Evolutionary conservation across 2,888 invertebrate species (phyloP).

Genomic region (Uloborus plumipes): DNA sequence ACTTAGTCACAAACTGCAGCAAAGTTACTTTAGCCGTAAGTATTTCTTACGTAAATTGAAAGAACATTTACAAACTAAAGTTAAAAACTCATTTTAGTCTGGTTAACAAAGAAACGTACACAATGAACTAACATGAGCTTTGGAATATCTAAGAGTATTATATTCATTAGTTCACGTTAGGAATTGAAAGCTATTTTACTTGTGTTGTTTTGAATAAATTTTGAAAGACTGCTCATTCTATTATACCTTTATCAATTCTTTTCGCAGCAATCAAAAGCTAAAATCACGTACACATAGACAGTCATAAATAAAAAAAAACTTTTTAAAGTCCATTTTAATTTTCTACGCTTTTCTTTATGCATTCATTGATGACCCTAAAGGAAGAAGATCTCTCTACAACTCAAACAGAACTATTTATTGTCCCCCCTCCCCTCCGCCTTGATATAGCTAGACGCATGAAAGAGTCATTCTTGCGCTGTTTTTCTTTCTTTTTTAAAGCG

Average conservation of each 20-base stretch:
- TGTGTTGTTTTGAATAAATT: too few relatives aligned
- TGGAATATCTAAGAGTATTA: too few relatives aligned
- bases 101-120: too few relatives aligned
- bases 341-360: conserved; percentile 34
- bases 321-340: conserved; percentile 49
- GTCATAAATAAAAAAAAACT: conserved; percentile 17
- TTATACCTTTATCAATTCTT: conserved; percentile 35
- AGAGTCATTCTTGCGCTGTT: neutral
- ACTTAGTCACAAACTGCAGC: too few relatives aligned
- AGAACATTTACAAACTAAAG: too few relatives aligned
- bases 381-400: conserved; percentile 1
- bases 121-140: too few relatives aligned
- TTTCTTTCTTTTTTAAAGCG: neutral
- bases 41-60: neutral
- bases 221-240: neutral
- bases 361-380: conserved; percentile 25
- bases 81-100: too few relatives aligned
- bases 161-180: too few relatives aligned
- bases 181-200: too few relatives aligned
- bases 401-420: conserved; percentile 31
- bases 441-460: neutral
- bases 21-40: too few relatives aligned
- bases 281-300: conserved; percentile 19
- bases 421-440: too few relatives aligned
- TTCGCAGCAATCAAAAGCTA: conserved; percentile 36